Base-by-base conservation (phyloP, 2,888 invertebrate genomes). In the Lissocephala sabroskyi region DNA sequence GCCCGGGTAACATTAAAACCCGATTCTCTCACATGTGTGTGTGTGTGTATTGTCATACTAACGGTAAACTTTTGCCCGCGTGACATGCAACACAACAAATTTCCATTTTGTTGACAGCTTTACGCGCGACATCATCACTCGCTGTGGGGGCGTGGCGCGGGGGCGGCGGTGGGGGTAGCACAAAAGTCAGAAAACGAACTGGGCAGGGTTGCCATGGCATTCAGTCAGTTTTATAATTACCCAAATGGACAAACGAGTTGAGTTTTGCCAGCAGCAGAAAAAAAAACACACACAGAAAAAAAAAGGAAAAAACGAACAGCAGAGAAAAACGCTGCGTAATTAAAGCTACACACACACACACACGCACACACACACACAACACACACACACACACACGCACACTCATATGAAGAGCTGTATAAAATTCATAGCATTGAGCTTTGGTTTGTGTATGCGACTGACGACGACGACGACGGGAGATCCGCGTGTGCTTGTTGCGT, bases 171-270 rank as follows among this genome's bases (percentile, higher is more conserved):
- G n/a, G n/a, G n/a, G n/a, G n/a, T n/a, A n/a, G n/a, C n/a, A 23
- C 23, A 23, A 23, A 7, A 23, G 23, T 23, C 23, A 23, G 3
- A 23, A 23, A 23, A 7, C 23, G 23, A 23, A 37, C 11, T n/a
- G 18, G 9, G 3, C 1, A 17, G 18, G n/a, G 11, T 7, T 17
- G 17, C 37, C 11, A 33, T 13, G 4, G 11, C 11, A 33, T 6
- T 28, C 14, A 41, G 58, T 49, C 78, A 71, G 61, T 77, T 79
- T 79, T 79, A 76, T 70, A 79, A 79, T 79, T 70, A 70, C 79
- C 7, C 79, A 79, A 70, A 79, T 70, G 79, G 68, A 60, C 68
- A 68, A 76, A 41, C 11, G 14, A 36, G 28, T 6, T 11, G 7
- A 26, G 3, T 29, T 41, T 30, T 28, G n/a, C 3, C n/a, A 3